Percentiles rank a stretch among this genome's conserved stretches.
Evolutionary conservation across 2,113 vertebrate genomes (phyloP).

Genomic region (Anguilla rostrata): DNA sequence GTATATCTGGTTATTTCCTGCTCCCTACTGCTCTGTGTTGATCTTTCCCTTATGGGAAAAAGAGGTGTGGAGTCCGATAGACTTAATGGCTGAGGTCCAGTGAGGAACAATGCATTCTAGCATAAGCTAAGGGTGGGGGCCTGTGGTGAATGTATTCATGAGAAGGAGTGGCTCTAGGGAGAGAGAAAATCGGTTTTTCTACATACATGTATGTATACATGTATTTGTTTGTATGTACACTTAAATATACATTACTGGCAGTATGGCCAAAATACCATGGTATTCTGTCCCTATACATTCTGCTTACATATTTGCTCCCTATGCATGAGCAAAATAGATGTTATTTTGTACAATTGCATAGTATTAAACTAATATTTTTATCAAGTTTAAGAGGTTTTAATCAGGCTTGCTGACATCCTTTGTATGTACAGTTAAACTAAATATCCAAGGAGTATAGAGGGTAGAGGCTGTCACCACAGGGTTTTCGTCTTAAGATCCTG

Average conservation of each 20-base stretch:
- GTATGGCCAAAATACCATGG: too few species aligned
- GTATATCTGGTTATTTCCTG: conserved; percentile 2
- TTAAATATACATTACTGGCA: too few species aligned
- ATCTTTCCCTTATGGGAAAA: conserved; percentile 40
- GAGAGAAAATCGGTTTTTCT: background rate
- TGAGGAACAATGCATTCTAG: conserved; percentile 49
- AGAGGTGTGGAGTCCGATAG: conserved; percentile 53
- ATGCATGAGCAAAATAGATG: background rate
- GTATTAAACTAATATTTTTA: background rate
- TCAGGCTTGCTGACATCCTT: background rate
- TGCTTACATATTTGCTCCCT: background rate
- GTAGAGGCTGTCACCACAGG: too few species aligned
- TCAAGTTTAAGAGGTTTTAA: background rate
- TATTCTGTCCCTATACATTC: background rate
- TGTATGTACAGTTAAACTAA: too few species aligned
- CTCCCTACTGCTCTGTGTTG: conserved; percentile 46
- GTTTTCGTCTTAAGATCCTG: too few species aligned
- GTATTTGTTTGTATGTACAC: too few species aligned
- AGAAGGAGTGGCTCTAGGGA: conserved; percentile 1
- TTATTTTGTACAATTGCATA: background rate
- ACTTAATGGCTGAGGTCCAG: conserved; percentile 54
- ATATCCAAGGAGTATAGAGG: too few species aligned
- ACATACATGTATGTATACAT: too few species aligned
- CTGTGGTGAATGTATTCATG: conserved; percentile 16
- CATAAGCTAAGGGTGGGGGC: conserved; percentile 39